Base-by-base conservation (phyloP, 2,888 invertebrate species). In the Xylota sylvarum region DNA sequence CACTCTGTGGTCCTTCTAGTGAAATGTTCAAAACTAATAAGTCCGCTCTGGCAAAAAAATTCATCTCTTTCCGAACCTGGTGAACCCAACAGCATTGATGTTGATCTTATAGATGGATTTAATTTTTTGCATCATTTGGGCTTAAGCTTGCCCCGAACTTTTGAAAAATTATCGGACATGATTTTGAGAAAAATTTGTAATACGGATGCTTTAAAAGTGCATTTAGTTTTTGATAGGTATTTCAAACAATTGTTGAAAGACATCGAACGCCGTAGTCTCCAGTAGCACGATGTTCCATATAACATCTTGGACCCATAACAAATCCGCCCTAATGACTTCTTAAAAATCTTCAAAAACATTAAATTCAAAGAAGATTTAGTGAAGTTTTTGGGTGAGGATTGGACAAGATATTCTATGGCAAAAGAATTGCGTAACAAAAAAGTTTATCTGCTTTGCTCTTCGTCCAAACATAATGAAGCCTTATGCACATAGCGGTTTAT, bases 401-500 rank as follows among this genome's bases (percentile, higher is more conserved):
- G 73, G 30, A 30, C 30, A 30, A 30, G 30, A 30, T 3, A 30
- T 30, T 30, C 30, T 30, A 30, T 30, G 30, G 5, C 30, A 30
- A 30, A 30, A 30, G 30, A 30, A 30, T 30, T 30, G 30, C 30
- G 30, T 30, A 35, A 73, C 7, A 70, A 79, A 43, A 70, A 43
- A 32, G 27, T 79, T 1, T 62, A 14, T 62, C 12, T 72, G 37
- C n/a, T 80, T 80, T 65, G 80, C 73, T 27, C 58, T 80, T 32
- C 80, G 48, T 46, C 30, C 64, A 65, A 65, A 73, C 50, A 80
- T 79, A 17, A 55, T 76, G 48, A 82, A 76, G 69, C 81, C 81
- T 50, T 76, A 50, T 82, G 35, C 35, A 52, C 50, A 81, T 81
- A 60, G 30, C 43, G 43, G 19, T 27, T 50, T 76, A 69, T 62